Evolutionary conservation across 1,140 invertebrate species (phyloP).

Genomic region (Drosophila sp.): DNA sequence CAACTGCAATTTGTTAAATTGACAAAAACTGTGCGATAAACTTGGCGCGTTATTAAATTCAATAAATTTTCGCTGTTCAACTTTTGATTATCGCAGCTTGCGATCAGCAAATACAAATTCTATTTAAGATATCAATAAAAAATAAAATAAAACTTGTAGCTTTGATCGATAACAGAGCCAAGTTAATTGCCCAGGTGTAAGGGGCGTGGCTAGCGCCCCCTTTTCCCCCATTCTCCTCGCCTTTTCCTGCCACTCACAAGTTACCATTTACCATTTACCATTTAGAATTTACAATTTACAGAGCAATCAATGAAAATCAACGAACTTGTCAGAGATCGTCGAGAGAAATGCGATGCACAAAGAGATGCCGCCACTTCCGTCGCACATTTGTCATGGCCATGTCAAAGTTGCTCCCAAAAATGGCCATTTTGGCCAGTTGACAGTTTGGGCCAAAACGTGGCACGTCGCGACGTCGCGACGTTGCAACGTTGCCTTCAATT

Average conservation of each 20-base stretch:
- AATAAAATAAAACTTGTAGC: background rate
- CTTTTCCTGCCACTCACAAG: no score
- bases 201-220: background rate
- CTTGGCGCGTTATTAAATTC: constrained; percentile 82
- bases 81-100: constrained; percentile 40
- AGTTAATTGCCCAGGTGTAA: constrained; percentile 23
- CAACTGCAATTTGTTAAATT: constrained; percentile 78
- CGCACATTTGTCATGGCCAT: constrained; percentile 74
- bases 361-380: constrained; percentile 69
- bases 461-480: constrained; percentile 36
- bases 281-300: constrained; percentile 50
- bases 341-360: constrained; percentile 13
- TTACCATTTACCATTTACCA: constrained; percentile 41
- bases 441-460: constrained; percentile 23
- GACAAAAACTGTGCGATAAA: constrained; percentile 81
- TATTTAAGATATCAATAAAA: constrained; percentile 69
- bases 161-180: constrained; percentile 27
- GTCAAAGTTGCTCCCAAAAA: constrained; percentile 47
- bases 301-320: constrained; percentile 72
- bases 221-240: background rate
- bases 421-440: constrained; percentile 26
- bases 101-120: constrained; percentile 83
- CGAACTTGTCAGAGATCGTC: constrained; percentile 62
- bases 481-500: constrained; percentile 28
- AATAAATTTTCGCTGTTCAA: constrained; percentile 65